Evolutionary conservation across 2,113 vertebrate genomes (phyloP).

Genomic region (Chaenocephalus aceratus): DNA sequence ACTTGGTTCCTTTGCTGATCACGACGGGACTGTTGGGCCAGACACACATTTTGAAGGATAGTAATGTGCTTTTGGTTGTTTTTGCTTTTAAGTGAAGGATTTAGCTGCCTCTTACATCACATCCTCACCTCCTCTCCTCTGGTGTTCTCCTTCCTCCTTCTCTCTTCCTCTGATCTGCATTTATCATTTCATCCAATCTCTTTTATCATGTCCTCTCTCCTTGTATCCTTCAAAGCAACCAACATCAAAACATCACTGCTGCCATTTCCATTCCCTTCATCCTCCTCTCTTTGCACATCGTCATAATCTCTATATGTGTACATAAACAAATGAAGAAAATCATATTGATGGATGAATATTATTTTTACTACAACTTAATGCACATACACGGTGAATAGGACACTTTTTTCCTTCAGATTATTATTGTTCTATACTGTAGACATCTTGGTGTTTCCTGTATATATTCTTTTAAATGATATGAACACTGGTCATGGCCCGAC

Average conservation of each 20-base stretch:
- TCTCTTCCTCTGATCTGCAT: constrained; percentile 9
- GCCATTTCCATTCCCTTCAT: background rate
- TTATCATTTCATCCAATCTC: constrained; percentile 22
- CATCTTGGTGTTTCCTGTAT: background rate
- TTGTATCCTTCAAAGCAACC: background rate
- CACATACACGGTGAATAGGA: background rate
- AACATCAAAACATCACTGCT: background rate
- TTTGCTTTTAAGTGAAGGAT: background rate
- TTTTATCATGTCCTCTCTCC: constrained; percentile 12
- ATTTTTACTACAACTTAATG: background rate
- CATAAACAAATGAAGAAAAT: background rate
- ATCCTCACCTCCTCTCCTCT: background rate
- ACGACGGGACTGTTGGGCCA: background rate
- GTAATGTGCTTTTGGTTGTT: background rate
- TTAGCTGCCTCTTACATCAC: background rate
- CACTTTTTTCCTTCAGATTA: background rate
- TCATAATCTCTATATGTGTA: background rate
- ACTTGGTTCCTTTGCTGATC: background rate
- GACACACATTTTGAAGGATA: background rate
- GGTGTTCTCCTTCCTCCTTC: background rate
- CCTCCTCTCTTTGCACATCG: background rate
- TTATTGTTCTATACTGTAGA: background rate
- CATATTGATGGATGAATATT: background rate
- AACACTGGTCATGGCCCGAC: background rate
- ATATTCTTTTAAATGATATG: background rate